These are phyloP conservation scores for Lordiphosa fenestrarum DNA, from an alignment of 2,888 invertebrate genomes.

Conservation along the genomic window DNA sequence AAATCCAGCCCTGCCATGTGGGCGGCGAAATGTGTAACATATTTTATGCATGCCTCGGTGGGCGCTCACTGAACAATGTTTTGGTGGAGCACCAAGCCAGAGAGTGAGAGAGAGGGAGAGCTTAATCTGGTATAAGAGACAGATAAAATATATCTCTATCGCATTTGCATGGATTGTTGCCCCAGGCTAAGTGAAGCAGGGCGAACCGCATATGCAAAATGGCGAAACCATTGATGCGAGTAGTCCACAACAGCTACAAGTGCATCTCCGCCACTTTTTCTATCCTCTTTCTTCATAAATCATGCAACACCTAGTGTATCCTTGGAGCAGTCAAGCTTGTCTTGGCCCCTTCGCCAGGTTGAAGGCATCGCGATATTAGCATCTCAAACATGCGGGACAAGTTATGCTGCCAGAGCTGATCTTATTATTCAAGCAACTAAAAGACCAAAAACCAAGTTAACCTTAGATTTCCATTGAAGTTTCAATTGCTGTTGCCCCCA, in stretches of 20 bases:
- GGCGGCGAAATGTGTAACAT: slow-evolving; percentile 13
- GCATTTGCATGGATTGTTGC: slow-evolving; percentile 20
- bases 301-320: slow-evolving; percentile 10
- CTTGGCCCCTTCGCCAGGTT: not conserved
- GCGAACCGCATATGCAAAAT: slow-evolving; percentile 7
- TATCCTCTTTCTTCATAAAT: slow-evolving; percentile 1
- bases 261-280: not conserved
- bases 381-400: slow-evolving; percentile 6
- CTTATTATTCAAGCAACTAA: too few relatives aligned
- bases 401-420: too few relatives aligned
- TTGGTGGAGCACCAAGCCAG: not conserved
- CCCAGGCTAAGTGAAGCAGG: slow-evolving; percentile 1
- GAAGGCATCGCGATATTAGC: slow-evolving; percentile 9
- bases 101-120: not conserved
- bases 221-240: slow-evolving; percentile 14
- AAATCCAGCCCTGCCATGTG: not conserved
- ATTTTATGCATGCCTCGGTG: slow-evolving; percentile 25
- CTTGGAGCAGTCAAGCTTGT: not conserved
- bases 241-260: not conserved
- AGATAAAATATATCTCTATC: slow-evolving; percentile 13
- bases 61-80: slow-evolving; percentile 19
- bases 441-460: too few relatives aligned
- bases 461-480: too few relatives aligned
- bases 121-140: not conserved
- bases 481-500: not conserved